Percentiles rank a stretch among this genome's conserved stretches.
These are phyloP conservation scores for Thinocorus orbignyianus DNA, from an alignment of 2,113 vertebrate species.

Conservation along the genomic window DNA sequence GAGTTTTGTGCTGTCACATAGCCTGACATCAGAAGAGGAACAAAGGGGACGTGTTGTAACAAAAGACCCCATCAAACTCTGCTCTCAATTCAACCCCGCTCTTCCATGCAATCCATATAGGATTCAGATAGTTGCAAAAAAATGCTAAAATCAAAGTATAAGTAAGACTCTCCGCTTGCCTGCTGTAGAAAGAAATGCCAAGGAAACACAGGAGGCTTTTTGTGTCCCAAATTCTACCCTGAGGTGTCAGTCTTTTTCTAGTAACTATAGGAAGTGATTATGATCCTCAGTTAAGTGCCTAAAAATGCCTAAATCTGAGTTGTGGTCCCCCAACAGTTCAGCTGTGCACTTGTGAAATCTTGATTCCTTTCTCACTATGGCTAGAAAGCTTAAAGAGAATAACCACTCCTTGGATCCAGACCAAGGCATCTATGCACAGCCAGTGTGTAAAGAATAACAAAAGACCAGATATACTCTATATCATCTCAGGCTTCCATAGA, in stretches of 20 bases:
- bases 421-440: neutral
- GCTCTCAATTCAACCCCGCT: neutral
- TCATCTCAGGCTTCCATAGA: neutral
- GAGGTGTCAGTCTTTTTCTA: neutral
- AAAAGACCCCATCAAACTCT: neutral
- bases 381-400: neutral
- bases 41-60: neutral
- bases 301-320: neutral
- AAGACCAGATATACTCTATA: accelerated
- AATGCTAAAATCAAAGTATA: accelerated
- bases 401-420: neutral
- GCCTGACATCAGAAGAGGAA: neutral
- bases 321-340: neutral
- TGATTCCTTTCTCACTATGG: neutral
- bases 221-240: neutral
- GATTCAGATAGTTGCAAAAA: neutral
- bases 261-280: neutral
- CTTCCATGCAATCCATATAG: neutral
- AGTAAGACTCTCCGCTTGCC: neutral
- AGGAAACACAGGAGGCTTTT: neutral
- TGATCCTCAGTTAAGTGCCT: neutral
- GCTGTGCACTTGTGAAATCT: neutral
- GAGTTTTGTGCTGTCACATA: neutral
- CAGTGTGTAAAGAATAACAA: neutral
- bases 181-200: neutral